Evolutionary conservation across 2,113 vertebrate species (phyloP), one percentile per base, ranked within the genome.

Genomic region (Cettia cetti): DNA sequence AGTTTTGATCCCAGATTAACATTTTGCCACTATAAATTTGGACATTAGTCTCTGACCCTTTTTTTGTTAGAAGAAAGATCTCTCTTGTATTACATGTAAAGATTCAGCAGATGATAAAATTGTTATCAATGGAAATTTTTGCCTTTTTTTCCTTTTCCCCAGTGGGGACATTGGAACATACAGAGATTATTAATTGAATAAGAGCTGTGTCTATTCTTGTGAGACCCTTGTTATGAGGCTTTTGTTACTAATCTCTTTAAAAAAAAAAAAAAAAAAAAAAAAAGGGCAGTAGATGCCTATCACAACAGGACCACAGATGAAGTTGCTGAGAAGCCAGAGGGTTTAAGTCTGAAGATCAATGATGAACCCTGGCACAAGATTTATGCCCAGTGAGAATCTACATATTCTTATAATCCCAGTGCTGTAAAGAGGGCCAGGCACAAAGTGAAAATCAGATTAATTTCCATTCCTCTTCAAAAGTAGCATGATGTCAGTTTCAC

Each of bases 391-490:
- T 40, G n/a, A 69, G 45, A 91, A 61, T 88, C n/a, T 89, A 26
- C 61, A 24, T 79, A 57, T 84, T 91, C 37, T 75, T 79, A 19
- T 53, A 89, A 49, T 86, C 40, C 28, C 45, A 50, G 49, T n/a
- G n/a, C 13, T 75, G 31, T 49, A 37, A 78, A 84, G 40, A 75
- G 15, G 45, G 6, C 12, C 40, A 76, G 77, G 19, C 39, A 74
- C 45, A 79, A 78, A 88, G 79, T 72, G 53, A 75, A 66, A 89
- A 68, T 89, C 44, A 56, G 56, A 84, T 64, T 72, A 3, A 22
- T 86, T 94, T 89, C 65, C 37, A 82, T 90, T 89, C 33, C 45
- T 91, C 63, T 92, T 85, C 69, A 84, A 56, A 92, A 79, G 65
- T 40, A 72, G 18, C 22, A 30, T 37, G 37, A 31, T 88, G 45